A percentile compares a stretch with the other conserved stretches of the same genome.
Evolutionary conservation across 2,888 invertebrate species (phyloP).

Genomic region (Scaptomyza cyrtandrae): DNA sequence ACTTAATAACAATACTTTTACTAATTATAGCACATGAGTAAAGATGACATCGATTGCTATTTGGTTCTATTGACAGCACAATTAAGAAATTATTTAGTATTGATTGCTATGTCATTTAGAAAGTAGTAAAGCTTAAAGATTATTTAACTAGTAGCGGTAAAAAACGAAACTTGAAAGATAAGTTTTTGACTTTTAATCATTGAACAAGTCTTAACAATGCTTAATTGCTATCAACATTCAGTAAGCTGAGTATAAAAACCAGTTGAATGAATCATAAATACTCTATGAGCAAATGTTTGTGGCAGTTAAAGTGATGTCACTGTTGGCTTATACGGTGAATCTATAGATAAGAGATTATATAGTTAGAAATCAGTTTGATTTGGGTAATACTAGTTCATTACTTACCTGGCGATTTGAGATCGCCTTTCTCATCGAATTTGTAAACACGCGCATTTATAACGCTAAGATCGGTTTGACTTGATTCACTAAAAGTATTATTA

Average conservation of each 20-base stretch:
- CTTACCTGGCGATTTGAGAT: constrained; percentile 61
- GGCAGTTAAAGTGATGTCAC: constrained; percentile 65
- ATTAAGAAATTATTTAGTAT: neutral
- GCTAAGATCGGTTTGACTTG: constrained; percentile 70
- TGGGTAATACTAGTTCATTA: too few species aligned
- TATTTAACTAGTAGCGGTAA: neutral
- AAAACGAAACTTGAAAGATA: neutral
- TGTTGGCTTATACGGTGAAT: constrained; percentile 69
- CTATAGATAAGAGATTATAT: constrained; percentile 25
- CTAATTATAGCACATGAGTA: neutral
- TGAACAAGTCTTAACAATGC: constrained; percentile 52
- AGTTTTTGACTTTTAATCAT: constrained; percentile 24
- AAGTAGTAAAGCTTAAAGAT: too few species aligned
- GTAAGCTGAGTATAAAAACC: constrained; percentile 13
- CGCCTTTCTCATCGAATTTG: constrained; percentile 71
- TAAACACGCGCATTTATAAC: constrained; percentile 72
- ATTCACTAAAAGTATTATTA: constrained; percentile 41
- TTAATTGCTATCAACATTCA: constrained; percentile 18
- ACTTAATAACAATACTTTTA: constrained; percentile 8
- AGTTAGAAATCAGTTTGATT: neutral
- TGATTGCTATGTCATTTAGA: neutral
- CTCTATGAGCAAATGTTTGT: constrained; percentile 11
- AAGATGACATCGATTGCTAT: constrained; percentile 4
- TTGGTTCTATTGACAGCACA: neutral
- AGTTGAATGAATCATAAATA: constrained; percentile 13